Evolutionary conservation across 1,140 invertebrate species (phyloP), one percentile per base, ranked within the genome.

Genomic region (Caenorhabditis briggsae): DNA sequence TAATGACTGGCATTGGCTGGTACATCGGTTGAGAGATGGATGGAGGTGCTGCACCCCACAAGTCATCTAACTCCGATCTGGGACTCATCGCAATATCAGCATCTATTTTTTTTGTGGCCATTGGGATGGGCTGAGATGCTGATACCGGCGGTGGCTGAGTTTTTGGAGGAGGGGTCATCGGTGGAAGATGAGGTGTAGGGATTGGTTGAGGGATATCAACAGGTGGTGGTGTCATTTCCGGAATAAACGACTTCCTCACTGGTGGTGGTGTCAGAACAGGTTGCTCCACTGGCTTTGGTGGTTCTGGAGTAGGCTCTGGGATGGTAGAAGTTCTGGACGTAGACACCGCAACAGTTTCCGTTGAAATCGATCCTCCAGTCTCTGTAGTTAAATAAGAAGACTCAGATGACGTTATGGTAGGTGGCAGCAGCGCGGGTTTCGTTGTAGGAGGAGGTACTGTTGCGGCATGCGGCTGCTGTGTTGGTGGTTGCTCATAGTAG

Each of bases 281-380:
- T 46, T 43, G 33, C n/a, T 78, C 70, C n/a, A 46, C 41, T 18
- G 5, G 43, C 18, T 8, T 43, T 25, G 46, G 46, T 78, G 70
- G 46, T 25, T n/a, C 11, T 78, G 70, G 33, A 6, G 46, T 50
- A 12, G 70, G 20, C 8, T n/a, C 33, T 74, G 20, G 18, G 70
- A 70, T 70, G 18, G 64, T 70, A 18, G 64, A 70, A 18, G 64
- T 46, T 70, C 64, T 43, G 6, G 64, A 70, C 9, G 64, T 46
- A 5, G 64, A 70, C 8, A 46, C 14, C 43, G 20, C 41, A 9
- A 25, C 46, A 50, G 70, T 53, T 18, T 23, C 46, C 46, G 70
- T 43, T 23, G 70, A 78, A 20, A 23, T 11, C 5, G 43, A 78
- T 18, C 7, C 50, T 2, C 14, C 70, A 12, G 70, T 50, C 5